These are phyloP conservation scores for Tokudaia muenninki DNA, from an alignment of 2,797 vertebrate species.

Conservation along the genomic window DNA sequence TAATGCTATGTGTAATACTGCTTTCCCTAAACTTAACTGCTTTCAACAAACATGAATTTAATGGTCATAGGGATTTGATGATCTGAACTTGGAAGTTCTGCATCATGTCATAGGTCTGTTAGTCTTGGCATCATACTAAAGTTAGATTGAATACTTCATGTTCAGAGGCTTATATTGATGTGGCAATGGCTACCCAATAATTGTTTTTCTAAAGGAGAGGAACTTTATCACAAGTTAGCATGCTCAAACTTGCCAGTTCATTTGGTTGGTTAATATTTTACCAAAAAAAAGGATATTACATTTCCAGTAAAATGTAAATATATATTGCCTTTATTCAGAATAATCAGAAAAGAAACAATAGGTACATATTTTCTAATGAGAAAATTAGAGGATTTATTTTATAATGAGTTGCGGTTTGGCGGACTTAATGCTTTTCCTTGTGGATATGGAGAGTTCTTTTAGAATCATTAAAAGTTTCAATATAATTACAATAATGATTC, in stretches of 20 bases:
- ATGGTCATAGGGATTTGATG: neutral
- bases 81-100: neutral
- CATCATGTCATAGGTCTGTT: neutral
- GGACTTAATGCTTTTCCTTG: neutral
- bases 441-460: neutral
- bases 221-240: neutral
- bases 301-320: neutral
- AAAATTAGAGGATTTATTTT: neutral
- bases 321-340: neutral
- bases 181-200: neutral
- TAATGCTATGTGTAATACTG: neutral
- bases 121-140: neutral
- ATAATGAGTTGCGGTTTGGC: neutral
- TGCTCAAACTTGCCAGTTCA: neutral
- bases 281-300: neutral
- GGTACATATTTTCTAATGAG: neutral
- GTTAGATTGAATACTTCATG: neutral
- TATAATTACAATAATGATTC: neutral
- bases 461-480: constrained; percentile 12
- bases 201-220: neutral
- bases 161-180: neutral
- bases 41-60: neutral
- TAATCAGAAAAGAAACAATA: neutral
- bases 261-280: neutral
- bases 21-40: neutral